Evolutionary conservation across 2,797 vertebrate species (phyloP).

Genomic region (Erpetoichthys calabaricus): DNA sequence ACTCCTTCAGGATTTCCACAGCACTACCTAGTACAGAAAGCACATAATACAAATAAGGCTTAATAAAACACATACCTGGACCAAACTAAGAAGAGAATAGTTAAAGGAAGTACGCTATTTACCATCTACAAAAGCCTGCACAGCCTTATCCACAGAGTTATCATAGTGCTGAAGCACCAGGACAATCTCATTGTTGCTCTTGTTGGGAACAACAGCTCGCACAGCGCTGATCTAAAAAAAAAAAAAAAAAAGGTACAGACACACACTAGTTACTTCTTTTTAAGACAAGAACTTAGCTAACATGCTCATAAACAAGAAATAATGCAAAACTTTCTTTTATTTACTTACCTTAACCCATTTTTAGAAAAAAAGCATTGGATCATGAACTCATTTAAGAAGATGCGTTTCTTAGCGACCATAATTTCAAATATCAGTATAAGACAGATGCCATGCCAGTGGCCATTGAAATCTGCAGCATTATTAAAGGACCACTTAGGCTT

Average conservation of each 20-base stretch:
- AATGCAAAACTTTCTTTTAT: neutral
- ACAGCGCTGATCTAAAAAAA: slow-evolving; percentile 72
- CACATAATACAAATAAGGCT: no score
- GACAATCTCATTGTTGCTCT: slow-evolving; percentile 93
- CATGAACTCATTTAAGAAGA: neutral
- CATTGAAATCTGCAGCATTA: no score
- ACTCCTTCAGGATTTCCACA: slow-evolving; percentile 84
- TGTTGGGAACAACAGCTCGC: slow-evolving; percentile 81
- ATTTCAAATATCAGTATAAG: no score
- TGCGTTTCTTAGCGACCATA: no score
- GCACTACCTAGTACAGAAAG: slow-evolving; percentile 58
- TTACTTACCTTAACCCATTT: neutral
- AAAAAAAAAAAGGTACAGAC: slow-evolving; percentile 10
- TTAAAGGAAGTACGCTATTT: slow-evolving; percentile 11
- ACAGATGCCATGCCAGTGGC: no score
- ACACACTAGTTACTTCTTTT: neutral
- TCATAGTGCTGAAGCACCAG: slow-evolving; percentile 91
- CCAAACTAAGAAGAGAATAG: no score
- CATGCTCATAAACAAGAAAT: neutral
- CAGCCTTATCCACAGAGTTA: slow-evolving; percentile 80
- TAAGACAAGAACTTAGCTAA: neutral
- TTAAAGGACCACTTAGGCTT: no score
- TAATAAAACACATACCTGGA: no score
- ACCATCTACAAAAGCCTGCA: slow-evolving; percentile 94
- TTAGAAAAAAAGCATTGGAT: neutral